Evolutionary conservation across 2,888 invertebrate genomes (phyloP).

Genomic region (Lydus trimaculatus): DNA sequence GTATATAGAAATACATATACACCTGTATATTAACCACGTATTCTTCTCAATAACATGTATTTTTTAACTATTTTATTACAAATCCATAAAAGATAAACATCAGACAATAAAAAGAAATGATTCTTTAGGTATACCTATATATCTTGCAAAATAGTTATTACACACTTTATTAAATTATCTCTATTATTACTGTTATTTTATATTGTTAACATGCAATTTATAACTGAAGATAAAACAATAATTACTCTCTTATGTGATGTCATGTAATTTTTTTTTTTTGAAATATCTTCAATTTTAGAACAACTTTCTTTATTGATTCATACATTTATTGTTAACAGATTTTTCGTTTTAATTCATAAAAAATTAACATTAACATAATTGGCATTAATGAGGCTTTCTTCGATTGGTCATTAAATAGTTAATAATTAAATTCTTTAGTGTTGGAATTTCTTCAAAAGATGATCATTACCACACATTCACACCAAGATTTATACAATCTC

Average conservation of each 20-base stretch:
- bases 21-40: not conserved
- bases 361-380: not conserved
- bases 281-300: not conserved
- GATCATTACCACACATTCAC: not conserved
- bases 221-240: not conserved
- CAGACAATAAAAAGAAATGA: not conserved
- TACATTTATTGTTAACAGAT: not conserved
- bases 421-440: not conserved
- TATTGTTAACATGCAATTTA: not conserved
- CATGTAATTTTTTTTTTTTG: not conserved
- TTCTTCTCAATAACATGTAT: not conserved
- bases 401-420: not conserved
- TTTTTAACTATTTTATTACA: not conserved
- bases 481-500: not conserved
- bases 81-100: not conserved
- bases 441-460: not conserved
- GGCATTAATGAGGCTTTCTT: not conserved
- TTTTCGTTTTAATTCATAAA: not conserved
- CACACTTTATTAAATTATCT: not conserved
- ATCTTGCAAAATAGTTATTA: too few relatives aligned
- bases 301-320: not conserved
- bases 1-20: not conserved
- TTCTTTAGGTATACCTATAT: not conserved
- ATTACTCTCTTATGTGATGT: not conserved
- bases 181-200: constrained; percentile 1